phyloP scores from a whole-genome alignment of 1,140 invertebrate genomes.

The Melanaphis sacchari region DNA sequence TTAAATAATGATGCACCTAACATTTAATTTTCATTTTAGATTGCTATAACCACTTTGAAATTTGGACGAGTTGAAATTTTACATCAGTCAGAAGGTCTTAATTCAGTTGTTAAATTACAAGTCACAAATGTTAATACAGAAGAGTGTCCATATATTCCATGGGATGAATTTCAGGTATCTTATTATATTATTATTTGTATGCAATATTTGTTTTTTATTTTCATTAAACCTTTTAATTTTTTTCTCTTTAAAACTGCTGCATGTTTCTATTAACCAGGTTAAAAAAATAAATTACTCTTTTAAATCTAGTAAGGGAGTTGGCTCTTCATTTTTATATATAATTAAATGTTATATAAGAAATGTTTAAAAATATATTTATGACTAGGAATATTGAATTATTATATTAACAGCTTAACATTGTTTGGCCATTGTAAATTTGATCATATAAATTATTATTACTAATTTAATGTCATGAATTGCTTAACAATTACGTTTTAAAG shows the following conservation, averaged over 20 bases:
- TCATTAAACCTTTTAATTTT: conserved; percentile 11
- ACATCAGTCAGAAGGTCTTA: conserved; percentile 78
- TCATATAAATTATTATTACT: neutral
- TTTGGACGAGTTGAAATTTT: conserved; percentile 83
- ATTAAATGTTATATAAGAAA: neutral
- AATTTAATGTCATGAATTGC: neutral
- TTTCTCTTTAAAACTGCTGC: conserved; percentile 32
- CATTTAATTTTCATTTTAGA: conserved; percentile 66
- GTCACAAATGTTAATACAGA: conserved; percentile 78
- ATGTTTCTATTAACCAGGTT: conserved; percentile 12
- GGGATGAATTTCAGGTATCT: conserved; percentile 91
- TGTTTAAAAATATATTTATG: neutral
- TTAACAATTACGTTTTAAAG: neutral
- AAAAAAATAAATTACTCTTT: neutral
- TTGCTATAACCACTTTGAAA: conserved; percentile 82
- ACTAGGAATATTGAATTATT: neutral
- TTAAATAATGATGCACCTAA: neutral
- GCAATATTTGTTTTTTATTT: conserved; percentile 24
- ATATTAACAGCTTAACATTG: neutral
- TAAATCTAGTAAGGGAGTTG: conserved; percentile 35
- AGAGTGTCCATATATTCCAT: conserved; percentile 86
- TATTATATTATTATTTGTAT: neutral
- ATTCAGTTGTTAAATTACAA: conserved; percentile 78
- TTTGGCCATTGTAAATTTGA: neutral
- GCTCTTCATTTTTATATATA: conserved; percentile 28